These are phyloP conservation scores for Cichladusa arquata DNA, from an alignment of 2,113 vertebrate genomes.

Conservation along the genomic window DNA sequence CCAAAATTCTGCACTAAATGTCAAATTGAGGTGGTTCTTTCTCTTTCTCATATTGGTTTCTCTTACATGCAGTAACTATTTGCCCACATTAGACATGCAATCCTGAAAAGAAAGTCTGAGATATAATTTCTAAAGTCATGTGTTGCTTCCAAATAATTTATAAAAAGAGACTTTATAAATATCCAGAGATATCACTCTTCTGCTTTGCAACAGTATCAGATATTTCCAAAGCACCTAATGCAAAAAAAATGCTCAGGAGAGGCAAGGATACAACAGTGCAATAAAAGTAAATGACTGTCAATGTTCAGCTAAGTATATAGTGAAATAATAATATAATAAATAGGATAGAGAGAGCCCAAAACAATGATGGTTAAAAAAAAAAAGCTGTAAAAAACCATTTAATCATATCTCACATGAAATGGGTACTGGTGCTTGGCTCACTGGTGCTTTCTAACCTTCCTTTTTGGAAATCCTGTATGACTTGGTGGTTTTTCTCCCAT, in stretches of 20 bases:
- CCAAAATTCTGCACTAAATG: not conserved
- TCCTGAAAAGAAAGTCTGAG: not conserved
- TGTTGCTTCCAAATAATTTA: not conserved
- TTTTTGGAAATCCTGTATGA: not conserved
- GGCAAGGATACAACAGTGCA: not conserved
- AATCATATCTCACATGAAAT: not conserved
- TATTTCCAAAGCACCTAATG: not conserved
- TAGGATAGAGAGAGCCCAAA: not conserved
- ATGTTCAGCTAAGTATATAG: not conserved
- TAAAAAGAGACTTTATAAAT: not conserved
- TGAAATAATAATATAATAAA: not conserved
- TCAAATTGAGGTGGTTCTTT: not conserved
- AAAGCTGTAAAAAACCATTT: not conserved
- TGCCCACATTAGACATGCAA: not conserved
- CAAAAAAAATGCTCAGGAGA: not conserved
- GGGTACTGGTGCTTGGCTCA: not conserved
- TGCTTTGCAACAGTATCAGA: not conserved
- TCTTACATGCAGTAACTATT: not conserved
- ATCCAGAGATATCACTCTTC: not conserved
- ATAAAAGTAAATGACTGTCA: not conserved
- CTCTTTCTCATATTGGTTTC: not conserved
- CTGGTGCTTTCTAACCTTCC: not conserved
- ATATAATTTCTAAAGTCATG: not conserved
- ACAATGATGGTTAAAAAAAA: not conserved
- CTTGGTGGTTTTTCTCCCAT: not conserved